Evolutionary conservation across 2,888 invertebrate species (phyloP), one percentile per base, ranked within the genome.

Genomic region (Lottia scabra): DNA sequence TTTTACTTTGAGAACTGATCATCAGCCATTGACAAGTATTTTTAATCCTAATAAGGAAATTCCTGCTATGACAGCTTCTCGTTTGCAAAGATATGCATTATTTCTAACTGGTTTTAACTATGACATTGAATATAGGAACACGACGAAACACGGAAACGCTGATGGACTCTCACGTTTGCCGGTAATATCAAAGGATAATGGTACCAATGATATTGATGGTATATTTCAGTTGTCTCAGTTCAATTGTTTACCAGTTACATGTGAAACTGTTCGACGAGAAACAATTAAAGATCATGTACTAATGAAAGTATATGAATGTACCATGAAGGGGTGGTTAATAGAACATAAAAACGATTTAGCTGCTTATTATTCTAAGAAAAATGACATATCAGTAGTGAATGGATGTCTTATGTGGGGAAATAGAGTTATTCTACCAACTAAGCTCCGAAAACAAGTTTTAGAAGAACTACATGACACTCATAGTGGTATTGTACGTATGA

Each of bases 1-100:
- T 15, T 91, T 91, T 74, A 88, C 86, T 13, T 65, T 90, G 27
- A 69, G 83, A 12, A 90, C 88, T 0, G 90, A 90, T 74, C 87
- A 90, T 72, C 83, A 88, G 72, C 90, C 91, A 0, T 74, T 91
- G 2, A 85, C 83, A 6, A 67, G 80, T 4, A 87, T 90, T 45
- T 87, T 90, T 68, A 78, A 81, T 68, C 80, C 83, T 26, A 81
- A 84, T 82, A 76, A 70, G 26, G 73, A 75, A 3, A 76, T 88
- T 15, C 84, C 85, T 15, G 74, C 79, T 5, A 73, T 80, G 65
- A 76, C 86, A 10, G 85, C 85, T 27, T 80, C 79, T 38, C 72
- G 85, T n/a, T 74, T 87, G 10, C 82, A 84, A 65, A 65, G 82
- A 19, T 87, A 84, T n/a, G n/a, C n/a, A n/a, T n/a, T n/a, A n/a